Evolutionary conservation across 2,888 invertebrate species (phyloP), one percentile per base, ranked within the genome.

Genomic region (Xestia rhomboidea): DNA sequence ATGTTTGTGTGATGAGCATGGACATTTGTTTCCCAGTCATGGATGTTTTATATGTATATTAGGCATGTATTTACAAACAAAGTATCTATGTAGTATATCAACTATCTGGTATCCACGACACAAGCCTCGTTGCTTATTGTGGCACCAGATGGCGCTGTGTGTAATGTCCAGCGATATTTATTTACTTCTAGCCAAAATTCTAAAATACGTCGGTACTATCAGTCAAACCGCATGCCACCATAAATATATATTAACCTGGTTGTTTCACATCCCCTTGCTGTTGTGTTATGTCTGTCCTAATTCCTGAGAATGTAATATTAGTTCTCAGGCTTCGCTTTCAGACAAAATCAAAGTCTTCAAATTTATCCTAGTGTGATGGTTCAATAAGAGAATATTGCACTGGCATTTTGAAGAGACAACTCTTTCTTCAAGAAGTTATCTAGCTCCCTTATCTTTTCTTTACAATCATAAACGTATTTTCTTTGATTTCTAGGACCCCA

Each of bases 401-500:
- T 94, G 94, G 95, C 93, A 94, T 94, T 94, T 94, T 93, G 92
- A 91, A 94, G 91, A 90, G 69, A 95, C 94, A 94, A 72, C 0
- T 8, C 10, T n/a, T 60, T 54, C 68, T 60, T 46, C 30, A 24
- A 34, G 0, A 38, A 62, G 4, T 2, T 41, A 6, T 83, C 69
- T 57, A 84, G 89, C 91, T 30, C 46, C 24, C 51, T 24, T 24
- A 49, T 34, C 82, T 90, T 92, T 91, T 15, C 8, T 27, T 11
- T 21, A 34, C 54, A 51, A 34, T 63, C 21, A 21, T 24, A 15
- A 49, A 81, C 10, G 1, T 49, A 15, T 0, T 13, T 60, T 46
- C 2, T 60, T 68, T 68, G 13, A 13, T 49, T 90, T 92, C 24
- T 95, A 98, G 98, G 99, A 99, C 97, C 99, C 99, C 73, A 98